These are phyloP conservation scores for Rousettus leschenaultii DNA, from an alignment of 2,113 vertebrate genomes.

Conservation along the genomic window DNA sequence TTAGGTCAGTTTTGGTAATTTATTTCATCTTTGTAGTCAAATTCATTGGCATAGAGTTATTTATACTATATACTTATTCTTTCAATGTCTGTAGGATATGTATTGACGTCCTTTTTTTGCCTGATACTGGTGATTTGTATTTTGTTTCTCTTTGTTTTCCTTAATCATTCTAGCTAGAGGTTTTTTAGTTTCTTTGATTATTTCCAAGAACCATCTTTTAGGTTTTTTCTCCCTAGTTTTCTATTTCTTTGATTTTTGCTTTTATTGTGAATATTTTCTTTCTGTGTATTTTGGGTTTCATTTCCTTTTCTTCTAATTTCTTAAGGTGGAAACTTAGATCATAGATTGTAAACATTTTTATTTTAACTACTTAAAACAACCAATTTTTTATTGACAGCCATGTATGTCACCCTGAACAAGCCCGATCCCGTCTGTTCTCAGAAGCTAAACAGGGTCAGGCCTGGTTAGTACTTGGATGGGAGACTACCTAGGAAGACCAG, in stretches of 20 bases:
- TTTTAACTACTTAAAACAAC: not conserved
- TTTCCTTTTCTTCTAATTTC: not conserved
- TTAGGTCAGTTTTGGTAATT: not conserved
- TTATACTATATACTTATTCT: not conserved
- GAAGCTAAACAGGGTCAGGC: no score
- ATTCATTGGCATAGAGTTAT: not conserved
- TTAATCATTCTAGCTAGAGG: not conserved
- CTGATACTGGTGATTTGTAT: not conserved
- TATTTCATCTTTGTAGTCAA: not conserved
- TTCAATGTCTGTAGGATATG: not conserved
- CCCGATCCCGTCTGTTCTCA: no score
- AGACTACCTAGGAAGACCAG: no score
- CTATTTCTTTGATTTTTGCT: slow-evolving; percentile 11
- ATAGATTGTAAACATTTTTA: not conserved
- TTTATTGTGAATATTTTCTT: not conserved
- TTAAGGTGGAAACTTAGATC: not conserved
- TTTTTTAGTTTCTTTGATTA: not conserved
- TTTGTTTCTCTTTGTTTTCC: not conserved
- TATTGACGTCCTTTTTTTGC: not conserved
- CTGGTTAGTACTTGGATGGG: no score
- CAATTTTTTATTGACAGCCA: no score
- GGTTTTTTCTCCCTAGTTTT: not conserved
- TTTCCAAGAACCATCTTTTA: not conserved
- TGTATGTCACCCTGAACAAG: no score
- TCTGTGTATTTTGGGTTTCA: not conserved